Percentiles rank a stretch among this genome's conserved stretches.
These are phyloP conservation scores for Galaxias olidus DNA, from an alignment of 2,797 vertebrate species.

Conservation along the genomic window DNA sequence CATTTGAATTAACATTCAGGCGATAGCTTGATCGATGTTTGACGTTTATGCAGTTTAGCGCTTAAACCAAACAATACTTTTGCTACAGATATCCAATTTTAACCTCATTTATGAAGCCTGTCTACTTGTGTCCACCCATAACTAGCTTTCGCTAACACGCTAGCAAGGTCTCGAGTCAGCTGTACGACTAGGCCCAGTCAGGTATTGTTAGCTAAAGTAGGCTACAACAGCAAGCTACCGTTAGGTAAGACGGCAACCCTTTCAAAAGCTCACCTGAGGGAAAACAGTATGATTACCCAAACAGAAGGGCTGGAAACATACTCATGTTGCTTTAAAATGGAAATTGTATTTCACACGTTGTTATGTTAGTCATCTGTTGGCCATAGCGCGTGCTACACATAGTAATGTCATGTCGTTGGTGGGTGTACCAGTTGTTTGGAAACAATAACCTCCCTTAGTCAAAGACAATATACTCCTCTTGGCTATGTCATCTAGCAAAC, in stretches of 20 bases:
- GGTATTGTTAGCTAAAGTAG: background rate
- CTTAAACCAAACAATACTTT: background rate
- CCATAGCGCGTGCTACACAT: background rate
- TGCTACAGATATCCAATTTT: background rate
- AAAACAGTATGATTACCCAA: background rate
- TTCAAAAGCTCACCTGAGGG: background rate
- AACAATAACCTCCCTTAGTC: no score
- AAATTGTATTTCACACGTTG: no score
- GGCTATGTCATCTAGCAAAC: no score
- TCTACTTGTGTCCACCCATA: no score
- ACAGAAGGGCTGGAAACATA: background rate
- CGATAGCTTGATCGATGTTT: background rate
- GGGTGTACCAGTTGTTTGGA: no score
- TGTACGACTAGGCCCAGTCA: background rate
- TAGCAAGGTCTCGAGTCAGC: background rate
- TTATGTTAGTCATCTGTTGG: no score
- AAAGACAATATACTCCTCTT: no score
- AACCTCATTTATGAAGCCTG: background rate
- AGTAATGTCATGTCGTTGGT: background rate
- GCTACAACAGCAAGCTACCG: background rate
- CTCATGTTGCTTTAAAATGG: no score
- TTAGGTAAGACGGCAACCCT: background rate
- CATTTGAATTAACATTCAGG: slow-evolving; percentile 30
- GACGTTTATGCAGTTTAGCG: background rate
- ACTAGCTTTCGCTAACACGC: background rate